Evolutionary conservation across 1,140 invertebrate genomes (phyloP).

Genomic region (Hormaphis cornu): DNA sequence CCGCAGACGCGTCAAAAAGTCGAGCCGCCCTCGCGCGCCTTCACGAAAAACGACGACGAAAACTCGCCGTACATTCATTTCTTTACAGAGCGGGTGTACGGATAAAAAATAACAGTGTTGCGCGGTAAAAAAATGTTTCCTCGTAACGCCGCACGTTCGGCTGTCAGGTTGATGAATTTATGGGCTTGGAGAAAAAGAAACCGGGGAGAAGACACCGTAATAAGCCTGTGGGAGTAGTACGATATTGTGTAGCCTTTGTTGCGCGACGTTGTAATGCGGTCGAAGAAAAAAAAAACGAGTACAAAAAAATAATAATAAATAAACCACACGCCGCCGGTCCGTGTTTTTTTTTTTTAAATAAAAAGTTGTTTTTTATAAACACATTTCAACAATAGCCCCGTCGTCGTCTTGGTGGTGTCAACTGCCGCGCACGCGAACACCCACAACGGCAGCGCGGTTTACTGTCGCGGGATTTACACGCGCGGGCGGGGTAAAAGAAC

Average conservation of each 20-base stretch:
- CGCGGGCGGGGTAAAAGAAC: neutral
- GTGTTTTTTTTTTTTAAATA: constrained; percentile 5
- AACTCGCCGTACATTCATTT: too few relatives aligned
- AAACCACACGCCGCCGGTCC: constrained; percentile 14
- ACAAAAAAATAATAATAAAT: constrained; percentile 19
- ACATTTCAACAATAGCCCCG: too few relatives aligned
- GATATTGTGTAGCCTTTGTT: constrained; percentile 30
- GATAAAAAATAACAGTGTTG: neutral
- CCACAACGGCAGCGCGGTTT: constrained; percentile 31
- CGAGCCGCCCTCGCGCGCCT: too few relatives aligned
- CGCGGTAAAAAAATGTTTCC: neutral
- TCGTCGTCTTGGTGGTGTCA: too few relatives aligned
- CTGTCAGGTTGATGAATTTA: constrained; percentile 28
- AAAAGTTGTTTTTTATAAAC: constrained; percentile 8
- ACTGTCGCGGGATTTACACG: constrained; percentile 8
- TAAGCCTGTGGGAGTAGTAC: neutral
- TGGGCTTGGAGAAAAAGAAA: constrained; percentile 4
- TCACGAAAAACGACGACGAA: too few relatives aligned
- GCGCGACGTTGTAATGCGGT: constrained; percentile 25
- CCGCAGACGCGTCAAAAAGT: neutral
- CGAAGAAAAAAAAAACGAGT: constrained; percentile 2
- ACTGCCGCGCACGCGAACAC: constrained; percentile 6
- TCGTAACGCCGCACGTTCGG: neutral
- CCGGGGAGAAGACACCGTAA: constrained; percentile 9
- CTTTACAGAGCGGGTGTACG: too few relatives aligned